Evolutionary conservation across 1,140 invertebrate genomes (phyloP).

Genomic region (Drosophila leontia): DNA sequence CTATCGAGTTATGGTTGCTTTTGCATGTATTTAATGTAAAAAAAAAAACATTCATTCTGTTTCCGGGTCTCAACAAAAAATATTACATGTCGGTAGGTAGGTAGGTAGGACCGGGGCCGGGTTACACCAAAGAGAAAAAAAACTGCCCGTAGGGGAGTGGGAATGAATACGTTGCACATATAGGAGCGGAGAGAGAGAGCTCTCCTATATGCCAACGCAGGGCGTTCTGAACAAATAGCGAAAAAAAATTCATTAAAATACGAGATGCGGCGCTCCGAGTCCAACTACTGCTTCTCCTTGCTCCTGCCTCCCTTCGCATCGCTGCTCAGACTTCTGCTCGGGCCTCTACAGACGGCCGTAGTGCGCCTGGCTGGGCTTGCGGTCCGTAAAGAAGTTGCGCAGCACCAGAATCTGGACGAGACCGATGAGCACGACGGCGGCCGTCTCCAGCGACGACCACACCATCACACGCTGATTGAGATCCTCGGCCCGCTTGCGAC

Average conservation of each 20-base stretch:
- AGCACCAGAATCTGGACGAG: slow-evolving; percentile 96
- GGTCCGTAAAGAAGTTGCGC: slow-evolving; percentile 97
- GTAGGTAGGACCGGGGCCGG: slow-evolving; percentile 6
- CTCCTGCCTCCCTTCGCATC: slow-evolving; percentile 6
- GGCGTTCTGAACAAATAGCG: slow-evolving; percentile 11
- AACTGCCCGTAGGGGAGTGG: slow-evolving; percentile 21
- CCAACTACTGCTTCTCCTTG: background rate
- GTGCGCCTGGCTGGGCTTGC: slow-evolving; percentile 86
- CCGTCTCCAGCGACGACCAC: slow-evolving; percentile 96
- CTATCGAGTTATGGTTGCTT: slow-evolving; percentile 40
- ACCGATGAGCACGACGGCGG: slow-evolving; percentile 93
- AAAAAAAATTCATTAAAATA: slow-evolving; percentile 6
- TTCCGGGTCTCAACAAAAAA: slow-evolving; percentile 45
- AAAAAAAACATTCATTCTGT: slow-evolving; percentile 44
- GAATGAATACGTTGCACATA: slow-evolving; percentile 45
- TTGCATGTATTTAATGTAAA: slow-evolving; percentile 42
- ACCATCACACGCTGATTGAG: slow-evolving; percentile 96
- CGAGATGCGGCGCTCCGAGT: slow-evolving; percentile 21
- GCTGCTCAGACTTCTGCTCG: slow-evolving; percentile 1
- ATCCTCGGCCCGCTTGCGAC: slow-evolving; percentile 97
- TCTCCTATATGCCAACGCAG: slow-evolving; percentile 7
- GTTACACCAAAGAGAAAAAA: slow-evolving; percentile 15
- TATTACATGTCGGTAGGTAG: slow-evolving; percentile 30
- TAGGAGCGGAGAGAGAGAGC: slow-evolving; percentile 6
- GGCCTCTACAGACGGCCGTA: slow-evolving; percentile 67